These are phyloP conservation scores for Aurelia aurita DNA, from an alignment of 30 jellyfish, hydroid and myxozoan species.

Conservation along the genomic window DNA sequence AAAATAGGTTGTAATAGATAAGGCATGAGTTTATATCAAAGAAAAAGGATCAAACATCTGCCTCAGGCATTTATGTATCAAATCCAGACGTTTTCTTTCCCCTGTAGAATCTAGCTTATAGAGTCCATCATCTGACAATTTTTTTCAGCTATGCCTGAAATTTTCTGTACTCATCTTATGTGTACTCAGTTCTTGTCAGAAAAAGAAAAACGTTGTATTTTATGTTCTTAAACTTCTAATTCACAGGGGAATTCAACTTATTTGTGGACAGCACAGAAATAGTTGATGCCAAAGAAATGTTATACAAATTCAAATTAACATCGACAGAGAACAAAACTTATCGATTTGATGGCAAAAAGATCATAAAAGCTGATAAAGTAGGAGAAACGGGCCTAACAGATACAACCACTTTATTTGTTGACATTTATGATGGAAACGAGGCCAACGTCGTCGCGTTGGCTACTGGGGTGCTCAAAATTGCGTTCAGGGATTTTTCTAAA, in stretches of 20 bases:
- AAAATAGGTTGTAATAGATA: no score
- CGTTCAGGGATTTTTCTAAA: conserved; percentile 50
- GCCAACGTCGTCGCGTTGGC: conserved; percentile 20
- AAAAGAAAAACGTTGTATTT: no score
- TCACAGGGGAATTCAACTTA: conserved; percentile 61
- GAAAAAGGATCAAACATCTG: no score
- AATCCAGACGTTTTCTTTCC: no score
- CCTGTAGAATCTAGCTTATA: no score
- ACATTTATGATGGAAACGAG: conserved; percentile 34
- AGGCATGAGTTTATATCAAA: no score
- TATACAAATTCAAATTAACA: conserved; percentile 34
- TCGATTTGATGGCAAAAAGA: conserved; percentile 66
- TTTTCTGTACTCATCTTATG: no score
- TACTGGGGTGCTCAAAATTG: conserved; percentile 51
- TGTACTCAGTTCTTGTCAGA: no score
- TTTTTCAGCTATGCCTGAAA: no score
- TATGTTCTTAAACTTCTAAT: no score
- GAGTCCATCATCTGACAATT: no score
- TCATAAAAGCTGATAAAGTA: conserved; percentile 40
- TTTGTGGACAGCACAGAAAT: conserved; percentile 49
- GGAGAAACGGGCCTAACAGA: conserved; percentile 80
- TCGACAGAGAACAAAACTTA: conserved; percentile 41
- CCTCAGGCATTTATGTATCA: no score
- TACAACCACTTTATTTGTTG: conserved; percentile 72
- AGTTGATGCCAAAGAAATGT: conserved; percentile 79